These are phyloP conservation scores for Choloepus didactylus DNA, from an alignment of 2,797 vertebrate genomes.

Conservation along the genomic window DNA sequence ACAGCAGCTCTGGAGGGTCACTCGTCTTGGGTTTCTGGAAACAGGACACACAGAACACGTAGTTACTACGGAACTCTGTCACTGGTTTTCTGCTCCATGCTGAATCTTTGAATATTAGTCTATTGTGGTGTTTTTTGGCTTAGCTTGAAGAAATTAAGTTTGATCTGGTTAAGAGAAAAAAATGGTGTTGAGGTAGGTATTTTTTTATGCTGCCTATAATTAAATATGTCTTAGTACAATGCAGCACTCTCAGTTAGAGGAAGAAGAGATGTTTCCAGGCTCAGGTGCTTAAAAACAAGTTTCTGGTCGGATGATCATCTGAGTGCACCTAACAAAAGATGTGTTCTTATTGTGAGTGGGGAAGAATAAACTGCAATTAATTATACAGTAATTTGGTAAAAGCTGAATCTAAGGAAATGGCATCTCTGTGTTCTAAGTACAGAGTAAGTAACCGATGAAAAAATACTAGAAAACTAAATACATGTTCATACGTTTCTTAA, in stretches of 20 bases:
- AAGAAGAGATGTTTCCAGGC: constrained; percentile 62
- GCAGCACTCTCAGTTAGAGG: background rate
- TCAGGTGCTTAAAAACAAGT: constrained; percentile 72
- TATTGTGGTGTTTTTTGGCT: background rate
- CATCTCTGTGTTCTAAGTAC: background rate
- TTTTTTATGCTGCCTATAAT: constrained; percentile 75
- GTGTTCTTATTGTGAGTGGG: background rate
- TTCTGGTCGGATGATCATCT: background rate
- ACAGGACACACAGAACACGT: rapidly evolving
- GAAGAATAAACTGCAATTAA: constrained; percentile 17
- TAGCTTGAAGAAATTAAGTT: constrained; percentile 57
- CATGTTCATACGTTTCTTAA: constrained; percentile 31
- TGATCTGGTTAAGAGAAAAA: constrained; percentile 71
- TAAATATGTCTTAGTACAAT: constrained; percentile 66
- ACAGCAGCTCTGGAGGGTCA: background rate
- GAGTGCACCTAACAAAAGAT: constrained; percentile 61
- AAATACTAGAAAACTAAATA: rapidly evolving
- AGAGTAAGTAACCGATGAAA: rapidly evolving
- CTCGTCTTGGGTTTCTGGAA: background rate
- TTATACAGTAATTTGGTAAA: background rate
- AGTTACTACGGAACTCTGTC: rapidly evolving
- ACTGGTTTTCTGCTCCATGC: rapidly evolving
- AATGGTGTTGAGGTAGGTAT: background rate
- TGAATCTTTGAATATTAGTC: rapidly evolving
- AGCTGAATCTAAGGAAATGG: background rate